Percentiles rank a stretch among this genome's conserved stretches.
These are phyloP conservation scores for Sebastes nivosus DNA, from an alignment of 2,797 vertebrate genomes.

Conservation along the genomic window DNA sequence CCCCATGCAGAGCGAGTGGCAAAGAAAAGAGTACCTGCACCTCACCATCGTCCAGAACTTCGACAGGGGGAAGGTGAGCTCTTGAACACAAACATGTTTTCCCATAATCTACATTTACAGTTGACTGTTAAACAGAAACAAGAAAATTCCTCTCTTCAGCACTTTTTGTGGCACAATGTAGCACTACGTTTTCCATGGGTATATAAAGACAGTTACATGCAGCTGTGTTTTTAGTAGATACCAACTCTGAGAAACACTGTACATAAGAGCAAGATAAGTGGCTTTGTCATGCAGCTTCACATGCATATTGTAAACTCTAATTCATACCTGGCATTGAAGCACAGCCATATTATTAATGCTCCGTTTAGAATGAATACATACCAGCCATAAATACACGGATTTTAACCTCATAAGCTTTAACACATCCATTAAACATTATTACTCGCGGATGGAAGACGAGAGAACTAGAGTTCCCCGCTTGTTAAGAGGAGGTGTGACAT, in stretches of 20 bases:
- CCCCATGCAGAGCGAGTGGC: slow-evolving; percentile 99
- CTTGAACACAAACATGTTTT: accelerated
- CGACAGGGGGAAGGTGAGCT: slow-evolving; percentile 93
- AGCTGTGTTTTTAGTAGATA: neutral
- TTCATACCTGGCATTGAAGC: too few relatives aligned
- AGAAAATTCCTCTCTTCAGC: neutral
- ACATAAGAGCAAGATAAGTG: neutral
- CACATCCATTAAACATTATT: neutral
- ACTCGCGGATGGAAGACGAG: neutral
- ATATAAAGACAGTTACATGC: neutral
- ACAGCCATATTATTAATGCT: neutral
- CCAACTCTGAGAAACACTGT: neutral
- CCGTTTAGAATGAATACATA: neutral
- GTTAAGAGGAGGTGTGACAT: neutral
- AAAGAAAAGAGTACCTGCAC: slow-evolving; percentile 96
- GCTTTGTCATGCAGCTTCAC: too few relatives aligned
- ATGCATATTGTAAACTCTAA: neutral
- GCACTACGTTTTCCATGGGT: neutral
- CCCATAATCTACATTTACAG: neutral
- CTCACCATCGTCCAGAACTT: slow-evolving; percentile 98
- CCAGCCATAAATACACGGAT: neutral
- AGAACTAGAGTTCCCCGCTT: neutral
- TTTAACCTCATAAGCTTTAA: neutral
- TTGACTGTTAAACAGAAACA: neutral
- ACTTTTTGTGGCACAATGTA: neutral